Percentiles rank a stretch among this genome's conserved stretches.
phyloP scores from a whole-genome alignment of 2,797 vertebrate genomes.

The Tangara arthus region DNA sequence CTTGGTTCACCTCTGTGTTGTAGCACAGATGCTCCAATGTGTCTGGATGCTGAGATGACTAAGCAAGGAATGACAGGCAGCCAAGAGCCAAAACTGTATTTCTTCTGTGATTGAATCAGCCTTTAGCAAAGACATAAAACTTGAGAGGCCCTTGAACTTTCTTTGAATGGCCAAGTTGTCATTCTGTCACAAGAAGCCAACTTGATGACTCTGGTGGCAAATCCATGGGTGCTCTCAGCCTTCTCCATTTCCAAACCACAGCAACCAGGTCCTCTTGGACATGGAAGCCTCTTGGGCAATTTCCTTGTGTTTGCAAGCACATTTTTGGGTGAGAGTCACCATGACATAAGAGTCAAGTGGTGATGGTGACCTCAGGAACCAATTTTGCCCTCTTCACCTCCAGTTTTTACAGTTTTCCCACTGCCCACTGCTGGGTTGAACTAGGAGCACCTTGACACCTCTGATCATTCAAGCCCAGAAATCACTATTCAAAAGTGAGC shows the following conservation, averaged over 20 bases:
- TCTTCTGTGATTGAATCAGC: background rate
- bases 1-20: background rate
- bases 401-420: background rate
- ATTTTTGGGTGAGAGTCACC: background rate
- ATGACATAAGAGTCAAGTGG: fast-evolving
- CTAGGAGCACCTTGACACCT: background rate
- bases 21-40: fast-evolving
- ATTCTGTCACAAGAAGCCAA: background rate
- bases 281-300: background rate
- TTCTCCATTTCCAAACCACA: background rate
- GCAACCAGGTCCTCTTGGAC: background rate
- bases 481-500: background rate
- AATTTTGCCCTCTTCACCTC: background rate
- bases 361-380: fast-evolving
- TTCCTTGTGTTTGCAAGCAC: background rate
- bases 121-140: background rate
- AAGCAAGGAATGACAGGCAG: background rate
- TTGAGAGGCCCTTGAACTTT: background rate
- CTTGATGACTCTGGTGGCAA: background rate
- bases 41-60: background rate
- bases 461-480: background rate
- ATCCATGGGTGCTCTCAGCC: background rate
- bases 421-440: background rate
- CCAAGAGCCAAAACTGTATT: background rate
- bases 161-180: background rate